Base-by-base conservation (phyloP, 2,888 invertebrate genomes). In the Tipula helvola region DNA sequence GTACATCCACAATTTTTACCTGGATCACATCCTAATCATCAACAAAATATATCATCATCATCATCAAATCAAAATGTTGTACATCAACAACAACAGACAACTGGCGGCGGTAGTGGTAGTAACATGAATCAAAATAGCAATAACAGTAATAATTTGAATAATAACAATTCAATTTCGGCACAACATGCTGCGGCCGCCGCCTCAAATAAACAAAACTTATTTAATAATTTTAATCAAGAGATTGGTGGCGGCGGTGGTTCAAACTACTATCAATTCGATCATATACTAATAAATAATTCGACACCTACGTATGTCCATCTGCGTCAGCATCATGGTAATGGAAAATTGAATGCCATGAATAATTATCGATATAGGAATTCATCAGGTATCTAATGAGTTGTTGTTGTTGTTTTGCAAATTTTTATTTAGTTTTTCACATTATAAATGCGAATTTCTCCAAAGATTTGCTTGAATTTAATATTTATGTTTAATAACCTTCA, bases 1-100 rank as follows among this genome's bases (percentile, higher is more conserved):
- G 97, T 97, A 91, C 97, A 97, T 93, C 97, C 97, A 90, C 97
- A 97, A 94, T 97, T 97, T 94, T 94, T 97, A 92, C 97, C 97
- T 90, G 96, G 96, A 92, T 95, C 96, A 92, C 97, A 97, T 93
- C 96, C 96, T 90, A 95, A 94, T 91, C 94, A 94, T 89, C 91
- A 89, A 90, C 90, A 89, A 90, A 71, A 71, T 71, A 71, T 71
- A 28, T 71, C 71, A 71, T 71, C 71, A 71, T 71, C 28, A 71
- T 71, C 28, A 88, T 88, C 88, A 88, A 91, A 90, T 71, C 91
- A 91, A 90, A 92, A 91, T 90, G 92, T 91, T 89, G 91, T 91
- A 89, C 92, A 92, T 89, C 91, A 92, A 89, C 92, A 92, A 89
- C 92, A 92, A 89, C 92, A 92, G 36, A 71, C 71, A 10, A 57